Evolutionary conservation across 1,140 invertebrate species (phyloP).

Genomic region (Amphibalanus amphitrite): DNA sequence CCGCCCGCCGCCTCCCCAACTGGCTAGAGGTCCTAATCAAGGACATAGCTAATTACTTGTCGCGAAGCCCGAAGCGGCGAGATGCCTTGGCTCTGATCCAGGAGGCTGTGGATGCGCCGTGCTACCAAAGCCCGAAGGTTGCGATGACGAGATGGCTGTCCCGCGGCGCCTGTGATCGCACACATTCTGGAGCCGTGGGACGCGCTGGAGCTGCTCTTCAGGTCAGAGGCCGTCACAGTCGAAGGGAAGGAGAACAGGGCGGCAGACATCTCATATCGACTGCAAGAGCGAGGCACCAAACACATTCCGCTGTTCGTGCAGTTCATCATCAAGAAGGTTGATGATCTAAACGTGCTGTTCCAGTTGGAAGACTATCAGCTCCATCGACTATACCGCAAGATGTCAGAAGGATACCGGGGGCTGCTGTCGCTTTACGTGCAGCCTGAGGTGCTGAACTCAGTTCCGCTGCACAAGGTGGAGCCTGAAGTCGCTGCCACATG

Average conservation of each 20-base stretch:
- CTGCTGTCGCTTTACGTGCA: too few species aligned
- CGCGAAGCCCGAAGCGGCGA: not conserved
- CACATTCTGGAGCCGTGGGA: constrained; percentile 24
- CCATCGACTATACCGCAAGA: constrained; percentile 8
- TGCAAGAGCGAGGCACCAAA: constrained; percentile 9
- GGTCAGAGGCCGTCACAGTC: constrained; percentile 5
- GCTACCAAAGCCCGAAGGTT: constrained; percentile 23
- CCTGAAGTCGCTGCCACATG: not conserved
- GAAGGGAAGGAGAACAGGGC: constrained; percentile 10
- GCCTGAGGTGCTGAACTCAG: not conserved
- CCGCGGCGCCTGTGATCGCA: constrained; percentile 21
- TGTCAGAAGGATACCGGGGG: too few species aligned
- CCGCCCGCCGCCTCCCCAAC: not conserved
- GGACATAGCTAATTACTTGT: not conserved
- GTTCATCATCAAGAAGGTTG: constrained; percentile 10
- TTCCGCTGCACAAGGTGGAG: not conserved
- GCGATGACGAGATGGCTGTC: constrained; percentile 27
- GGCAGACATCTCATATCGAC: constrained; percentile 4
- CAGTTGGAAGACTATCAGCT: constrained; percentile 7
- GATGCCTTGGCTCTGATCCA: not conserved
- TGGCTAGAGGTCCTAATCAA: not conserved
- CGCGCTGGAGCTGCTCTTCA: constrained; percentile 24
- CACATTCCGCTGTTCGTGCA: constrained; percentile 10
- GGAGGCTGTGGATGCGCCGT: constrained; percentile 7
- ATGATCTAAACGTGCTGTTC: constrained; percentile 8